A percentile compares a stretch with the other conserved stretches of the same genome.
phyloP scores from a whole-genome alignment of 2,797 vertebrate genomes.

The Crocidura indochinensis region DNA sequence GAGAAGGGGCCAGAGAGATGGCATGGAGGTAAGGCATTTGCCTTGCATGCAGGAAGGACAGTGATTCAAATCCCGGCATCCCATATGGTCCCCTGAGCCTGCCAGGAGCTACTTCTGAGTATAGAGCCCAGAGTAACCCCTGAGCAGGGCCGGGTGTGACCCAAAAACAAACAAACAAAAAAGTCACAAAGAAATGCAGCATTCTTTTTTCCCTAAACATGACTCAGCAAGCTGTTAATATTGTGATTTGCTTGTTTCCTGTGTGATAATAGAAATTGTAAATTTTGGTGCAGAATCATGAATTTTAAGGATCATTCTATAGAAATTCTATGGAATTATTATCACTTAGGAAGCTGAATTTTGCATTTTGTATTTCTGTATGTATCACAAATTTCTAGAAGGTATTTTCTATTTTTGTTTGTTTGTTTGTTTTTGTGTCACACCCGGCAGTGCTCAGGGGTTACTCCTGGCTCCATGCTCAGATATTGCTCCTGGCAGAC shows the following conservation, averaged over 20 bases:
- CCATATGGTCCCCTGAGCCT: too few species aligned
- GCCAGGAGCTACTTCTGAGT: too few species aligned
- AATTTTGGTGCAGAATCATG: neutral
- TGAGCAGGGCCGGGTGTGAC: too few species aligned
- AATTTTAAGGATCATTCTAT: neutral
- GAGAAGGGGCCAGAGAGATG: neutral
- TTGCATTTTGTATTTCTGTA: neutral
- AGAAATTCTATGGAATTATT: neutral
- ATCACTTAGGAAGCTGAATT: neutral
- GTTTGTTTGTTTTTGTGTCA: too few species aligned
- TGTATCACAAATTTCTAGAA: neutral
- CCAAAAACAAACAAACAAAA: too few species aligned
- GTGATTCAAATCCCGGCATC: too few species aligned
- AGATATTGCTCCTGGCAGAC: too few species aligned
- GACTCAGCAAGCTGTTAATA: neutral
- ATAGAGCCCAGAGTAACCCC: too few species aligned
- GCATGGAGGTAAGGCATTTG: too few species aligned
- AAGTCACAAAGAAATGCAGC: neutral
- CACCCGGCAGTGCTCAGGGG: too few species aligned
- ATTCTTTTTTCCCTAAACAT: neutral
- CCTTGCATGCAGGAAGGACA: too few species aligned
- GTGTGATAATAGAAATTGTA: neutral
- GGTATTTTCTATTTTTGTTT: neutral
- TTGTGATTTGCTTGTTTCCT: neutral
- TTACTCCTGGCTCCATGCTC: too few species aligned